Percentiles rank a stretch among this genome's conserved stretches.
phyloP scores from a whole-genome alignment of 2,888 invertebrate genomes.

The Polydesmus complanatus region DNA sequence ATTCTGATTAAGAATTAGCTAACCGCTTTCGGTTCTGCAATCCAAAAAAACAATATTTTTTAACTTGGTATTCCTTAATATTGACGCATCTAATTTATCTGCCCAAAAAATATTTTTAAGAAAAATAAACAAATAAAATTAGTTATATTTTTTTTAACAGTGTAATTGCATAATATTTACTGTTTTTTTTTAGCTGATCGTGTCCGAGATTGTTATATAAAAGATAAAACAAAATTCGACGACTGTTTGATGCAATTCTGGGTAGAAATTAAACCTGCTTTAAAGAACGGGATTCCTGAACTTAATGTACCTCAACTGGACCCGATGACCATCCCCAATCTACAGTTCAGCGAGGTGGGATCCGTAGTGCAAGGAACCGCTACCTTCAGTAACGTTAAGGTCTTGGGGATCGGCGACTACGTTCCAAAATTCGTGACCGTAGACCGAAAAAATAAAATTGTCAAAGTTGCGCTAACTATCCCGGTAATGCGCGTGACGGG shows the following conservation, averaged over 20 bases:
- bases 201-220: background rate
- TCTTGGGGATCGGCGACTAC: background rate
- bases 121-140: too few relatives aligned
- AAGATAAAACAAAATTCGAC: background rate
- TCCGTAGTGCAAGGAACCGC: constrained; percentile 8
- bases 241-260: background rate
- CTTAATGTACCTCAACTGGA: constrained; percentile 7
- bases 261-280: background rate
- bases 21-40: too few relatives aligned
- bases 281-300: background rate
- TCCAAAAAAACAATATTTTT: too few relatives aligned
- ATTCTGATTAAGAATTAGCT: too few relatives aligned
- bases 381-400: constrained; percentile 2
- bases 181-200: background rate
- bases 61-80: too few relatives aligned
- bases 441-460: background rate
- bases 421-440: background rate
- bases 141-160: too few relatives aligned
- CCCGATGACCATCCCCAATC: constrained; percentile 3
- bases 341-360: constrained; percentile 5
- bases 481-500: constrained; percentile 9
- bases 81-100: too few relatives aligned
- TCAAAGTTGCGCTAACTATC: background rate
- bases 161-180: too few relatives aligned
- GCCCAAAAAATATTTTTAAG: too few relatives aligned